Evolutionary conservation across 1,140 invertebrate species (phyloP), one percentile per base, ranked within the genome.

Genomic region (Drosophila chauvacae): DNA sequence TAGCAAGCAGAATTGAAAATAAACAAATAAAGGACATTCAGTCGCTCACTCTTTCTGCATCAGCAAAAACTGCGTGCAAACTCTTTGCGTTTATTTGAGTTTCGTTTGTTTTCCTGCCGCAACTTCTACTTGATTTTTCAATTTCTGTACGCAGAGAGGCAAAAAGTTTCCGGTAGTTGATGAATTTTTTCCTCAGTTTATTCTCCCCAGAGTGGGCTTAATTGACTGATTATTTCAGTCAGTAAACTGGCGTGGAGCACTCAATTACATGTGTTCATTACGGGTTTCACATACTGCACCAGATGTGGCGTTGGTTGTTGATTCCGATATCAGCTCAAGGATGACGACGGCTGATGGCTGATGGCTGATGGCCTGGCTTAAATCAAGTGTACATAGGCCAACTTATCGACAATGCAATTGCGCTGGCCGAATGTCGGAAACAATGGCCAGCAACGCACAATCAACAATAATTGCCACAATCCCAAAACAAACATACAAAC

Each of bases 191-290:
- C n/a, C 50, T 35, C 42, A 45, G 58, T 7, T 60, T 50, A 39
- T 56, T 20, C 50, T 50, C 42, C 20, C 28, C 59, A 39, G 28
- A 23, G 35, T n/a, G 18, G 28, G 48, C 63, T 73, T 80, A 86
- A 82, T 87, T 80, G 80, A 80, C 66, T 80, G 81, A 77, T 83
- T 79, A 75, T 77, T 77, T 69, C 55, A 77, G 55, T 16, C 73
- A 69, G 74, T 41, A 56, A 56, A 69, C 48, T 77, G 45, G 55
- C 69, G 20, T 41, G 10, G 66, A 60, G 44, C 70, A 72, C 53
- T 72, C 45, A 50, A 72, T 72, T 72, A 72, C 70, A 60, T 71
- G 53, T 72, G 53, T 72, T 55, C 66, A 72, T 72, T 72, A 59
- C n/a, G 44, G 44, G 28, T 23, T 68, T 26, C 45, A 47, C 45